Conservation (phyloP, 2,888 invertebrate species). For the Andrena bicolor region DNA sequence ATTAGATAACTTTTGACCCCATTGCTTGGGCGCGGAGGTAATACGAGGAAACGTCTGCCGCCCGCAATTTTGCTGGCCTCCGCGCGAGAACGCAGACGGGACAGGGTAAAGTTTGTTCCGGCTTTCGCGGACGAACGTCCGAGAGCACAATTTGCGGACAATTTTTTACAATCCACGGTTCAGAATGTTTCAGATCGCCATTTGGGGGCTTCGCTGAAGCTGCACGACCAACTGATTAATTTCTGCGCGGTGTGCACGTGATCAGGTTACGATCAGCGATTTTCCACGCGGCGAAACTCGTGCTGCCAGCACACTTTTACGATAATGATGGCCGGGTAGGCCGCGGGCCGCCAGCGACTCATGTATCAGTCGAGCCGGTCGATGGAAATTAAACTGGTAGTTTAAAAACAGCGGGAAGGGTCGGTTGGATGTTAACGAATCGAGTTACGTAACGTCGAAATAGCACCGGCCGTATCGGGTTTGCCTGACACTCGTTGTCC, state of each 20-base stretch:
- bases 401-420: neutral
- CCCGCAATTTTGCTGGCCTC: slow-evolving; percentile 12
- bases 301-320: neutral
- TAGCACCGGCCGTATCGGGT: slow-evolving; percentile 41
- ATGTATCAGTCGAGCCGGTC: slow-evolving; percentile 13
- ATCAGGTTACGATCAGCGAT: slow-evolving; percentile 15
- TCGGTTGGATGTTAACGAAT: slow-evolving; percentile 42
- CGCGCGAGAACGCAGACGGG: neutral
- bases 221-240: slow-evolving; percentile 54
- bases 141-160: no score
- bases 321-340: neutral
- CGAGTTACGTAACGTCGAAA: slow-evolving; percentile 49
- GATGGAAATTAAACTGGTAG: slow-evolving; percentile 12
- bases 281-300: slow-evolving; percentile 15
- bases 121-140: neutral
- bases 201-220: neutral
- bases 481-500: slow-evolving; percentile 34
- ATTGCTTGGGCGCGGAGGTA: slow-evolving; percentile 17
- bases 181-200: no score
- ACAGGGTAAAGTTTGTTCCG: neutral
- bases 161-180: no score
- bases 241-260: slow-evolving; percentile 36
- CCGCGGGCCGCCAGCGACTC: no score
- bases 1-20: slow-evolving; percentile 58
- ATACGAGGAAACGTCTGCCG: slow-evolving; percentile 35